Evolutionary conservation across 2,113 vertebrate species (phyloP).

Genomic region (Tiliqua scincoides): DNA sequence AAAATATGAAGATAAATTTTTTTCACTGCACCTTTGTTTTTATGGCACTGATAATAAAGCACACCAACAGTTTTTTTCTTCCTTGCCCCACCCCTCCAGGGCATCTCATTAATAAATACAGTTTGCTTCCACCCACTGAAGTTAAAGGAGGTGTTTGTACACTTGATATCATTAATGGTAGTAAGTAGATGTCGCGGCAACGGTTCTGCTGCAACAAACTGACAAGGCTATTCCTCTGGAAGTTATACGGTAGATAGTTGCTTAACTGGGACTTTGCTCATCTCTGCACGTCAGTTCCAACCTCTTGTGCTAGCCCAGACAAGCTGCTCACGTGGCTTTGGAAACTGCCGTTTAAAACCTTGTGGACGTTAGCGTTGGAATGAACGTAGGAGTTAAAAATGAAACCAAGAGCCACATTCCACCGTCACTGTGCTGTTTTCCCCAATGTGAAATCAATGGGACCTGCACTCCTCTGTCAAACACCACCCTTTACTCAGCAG

Average conservation of each 20-base stretch:
- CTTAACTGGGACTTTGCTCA: background rate
- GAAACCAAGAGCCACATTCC: slow-evolving; percentile 27
- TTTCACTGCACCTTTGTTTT: slow-evolving; percentile 22
- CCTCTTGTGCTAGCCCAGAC: background rate
- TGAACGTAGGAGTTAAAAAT: slow-evolving; percentile 11
- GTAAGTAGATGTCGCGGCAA: slow-evolving; percentile 5
- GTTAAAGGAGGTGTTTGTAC: slow-evolving; percentile 44
- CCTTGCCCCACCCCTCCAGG: background rate
- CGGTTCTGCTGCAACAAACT: background rate
- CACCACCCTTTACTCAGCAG: slow-evolving; percentile 48
- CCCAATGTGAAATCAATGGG: slow-evolving; percentile 20
- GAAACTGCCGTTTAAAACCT: slow-evolving; percentile 37
- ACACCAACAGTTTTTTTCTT: slow-evolving; percentile 12
- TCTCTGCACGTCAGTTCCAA: background rate
- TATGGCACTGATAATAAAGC: background rate
- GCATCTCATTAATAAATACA: slow-evolving; percentile 24
- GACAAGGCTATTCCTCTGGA: no score
- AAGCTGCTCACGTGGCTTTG: background rate
- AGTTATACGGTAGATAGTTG: background rate
- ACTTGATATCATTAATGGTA: background rate
- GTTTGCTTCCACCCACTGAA: slow-evolving; percentile 55
- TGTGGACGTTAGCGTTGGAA: slow-evolving; percentile 2
- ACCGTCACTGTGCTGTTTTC: background rate
- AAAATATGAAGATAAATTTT: slow-evolving; percentile 9
- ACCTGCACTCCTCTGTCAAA: slow-evolving; percentile 14